phyloP scores from a whole-genome alignment of 2,113 vertebrate genomes.

The Lampris megalopsis region DNA sequence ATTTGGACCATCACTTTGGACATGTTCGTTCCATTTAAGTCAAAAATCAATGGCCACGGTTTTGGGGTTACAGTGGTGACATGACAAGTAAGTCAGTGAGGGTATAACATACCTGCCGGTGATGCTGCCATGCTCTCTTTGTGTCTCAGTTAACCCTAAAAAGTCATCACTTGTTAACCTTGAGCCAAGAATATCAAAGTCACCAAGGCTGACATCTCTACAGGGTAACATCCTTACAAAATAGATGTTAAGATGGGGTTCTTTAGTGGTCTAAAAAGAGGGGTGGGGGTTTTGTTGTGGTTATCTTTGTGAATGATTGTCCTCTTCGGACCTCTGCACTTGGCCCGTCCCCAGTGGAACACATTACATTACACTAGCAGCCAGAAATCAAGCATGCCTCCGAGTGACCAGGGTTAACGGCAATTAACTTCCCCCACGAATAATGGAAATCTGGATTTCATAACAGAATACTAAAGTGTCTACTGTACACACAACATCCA shows the following conservation, averaged over 20 bases:
- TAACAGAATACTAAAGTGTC: constrained; percentile 51
- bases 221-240: too few relatives aligned
- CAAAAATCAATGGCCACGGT: neutral
- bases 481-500: constrained; percentile 19
- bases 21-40: constrained; percentile 2
- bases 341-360: constrained; percentile 44
- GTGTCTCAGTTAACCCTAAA: neutral
- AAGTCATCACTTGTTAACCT: neutral
- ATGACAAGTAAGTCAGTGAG: too few relatives aligned
- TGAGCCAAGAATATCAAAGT: neutral
- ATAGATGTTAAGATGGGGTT: too few relatives aligned
- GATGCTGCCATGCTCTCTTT: too few relatives aligned
- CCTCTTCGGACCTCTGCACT: neutral
- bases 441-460: constrained; percentile 60
- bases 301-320: too few relatives aligned
- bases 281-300: too few relatives aligned
- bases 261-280: neutral
- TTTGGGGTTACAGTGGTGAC: neutral
- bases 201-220: too few relatives aligned
- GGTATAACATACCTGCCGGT: too few relatives aligned
- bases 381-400: constrained; percentile 53
- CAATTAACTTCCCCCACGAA: constrained; percentile 52
- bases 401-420: constrained; percentile 40
- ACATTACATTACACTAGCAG: constrained; percentile 63
- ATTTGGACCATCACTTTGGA: constrained; percentile 44